Evolutionary conservation across 2,888 invertebrate genomes (phyloP).

Genomic region (Chloromyia formosa): DNA sequence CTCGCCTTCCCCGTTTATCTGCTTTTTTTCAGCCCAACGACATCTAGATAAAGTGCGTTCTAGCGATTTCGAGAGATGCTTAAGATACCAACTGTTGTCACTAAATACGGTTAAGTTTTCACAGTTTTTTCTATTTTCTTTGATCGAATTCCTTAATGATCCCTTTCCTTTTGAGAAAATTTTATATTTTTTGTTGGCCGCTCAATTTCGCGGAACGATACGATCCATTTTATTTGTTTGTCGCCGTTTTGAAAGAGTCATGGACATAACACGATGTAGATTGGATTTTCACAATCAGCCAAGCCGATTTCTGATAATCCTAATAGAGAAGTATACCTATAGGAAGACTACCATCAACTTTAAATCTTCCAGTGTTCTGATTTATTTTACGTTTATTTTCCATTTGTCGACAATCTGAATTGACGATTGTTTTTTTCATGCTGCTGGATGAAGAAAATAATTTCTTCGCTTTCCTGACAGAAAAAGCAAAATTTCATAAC

Average conservation of each 20-base stretch:
- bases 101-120: slow-evolving; percentile 15
- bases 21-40: too few relatives aligned
- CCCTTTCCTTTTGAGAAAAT: neutral
- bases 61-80: slow-evolving; percentile 25
- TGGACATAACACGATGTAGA: neutral
- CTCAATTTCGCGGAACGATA: neutral
- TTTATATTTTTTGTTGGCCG: neutral
- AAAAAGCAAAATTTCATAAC: too few relatives aligned
- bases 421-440: too few relatives aligned
- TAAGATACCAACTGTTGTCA: slow-evolving; percentile 12
- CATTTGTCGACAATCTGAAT: too few relatives aligned
- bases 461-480: too few relatives aligned
- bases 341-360: too few relatives aligned
- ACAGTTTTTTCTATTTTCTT: slow-evolving; percentile 18
- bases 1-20: neutral
- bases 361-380: too few relatives aligned
- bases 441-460: too few relatives aligned
- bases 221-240: neutral
- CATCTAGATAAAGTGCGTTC: slow-evolving; percentile 2
- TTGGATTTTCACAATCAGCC: neutral
- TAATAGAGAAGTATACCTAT: neutral
- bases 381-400: too few relatives aligned
- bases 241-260: too few relatives aligned
- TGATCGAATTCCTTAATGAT: slow-evolving; percentile 7
- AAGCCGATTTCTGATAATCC: neutral